Percentiles rank a stretch among this genome's conserved stretches.
Evolutionary conservation across 1,140 invertebrate species (phyloP).

Genomic region (Zaprionus tsacasi): DNA sequence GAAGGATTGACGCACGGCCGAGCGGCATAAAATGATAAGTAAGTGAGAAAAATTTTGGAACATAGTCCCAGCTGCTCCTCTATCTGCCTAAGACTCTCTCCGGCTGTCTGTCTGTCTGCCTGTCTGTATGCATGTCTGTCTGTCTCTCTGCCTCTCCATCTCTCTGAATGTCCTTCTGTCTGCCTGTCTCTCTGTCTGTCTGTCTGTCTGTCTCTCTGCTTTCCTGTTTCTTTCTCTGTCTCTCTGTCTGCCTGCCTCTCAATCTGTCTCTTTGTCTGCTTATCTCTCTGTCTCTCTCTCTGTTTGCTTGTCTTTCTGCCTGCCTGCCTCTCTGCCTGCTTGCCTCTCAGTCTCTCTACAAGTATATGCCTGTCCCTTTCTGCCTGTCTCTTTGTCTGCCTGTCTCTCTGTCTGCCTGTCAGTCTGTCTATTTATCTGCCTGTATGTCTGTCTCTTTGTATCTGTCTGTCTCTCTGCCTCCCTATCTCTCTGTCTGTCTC

Average conservation of each 20-base stretch:
- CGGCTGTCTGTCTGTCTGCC: not conserved
- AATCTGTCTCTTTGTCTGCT: not conserved
- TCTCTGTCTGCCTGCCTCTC: not conserved
- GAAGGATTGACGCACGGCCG: slow-evolving; percentile 71
- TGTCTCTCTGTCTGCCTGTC: not conserved
- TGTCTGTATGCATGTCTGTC: not conserved
- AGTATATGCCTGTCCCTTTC: too few species aligned
- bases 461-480: too few species aligned
- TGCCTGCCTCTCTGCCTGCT: too few species aligned
- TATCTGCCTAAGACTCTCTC: not conserved
- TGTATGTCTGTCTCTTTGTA: too few species aligned
- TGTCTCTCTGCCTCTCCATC: not conserved
- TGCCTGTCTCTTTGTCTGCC: too few species aligned
- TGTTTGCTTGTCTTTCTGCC: not conserved
- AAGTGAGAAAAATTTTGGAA: slow-evolving; percentile 44
- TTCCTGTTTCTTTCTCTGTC: not conserved
- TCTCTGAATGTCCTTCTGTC: not conserved
- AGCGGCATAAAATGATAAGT: slow-evolving; percentile 81
- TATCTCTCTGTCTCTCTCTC: not conserved
- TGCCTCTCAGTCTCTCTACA: too few species aligned
- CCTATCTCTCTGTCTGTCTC: too few species aligned
- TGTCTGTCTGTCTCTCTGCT: too few species aligned
- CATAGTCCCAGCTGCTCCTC: not conserved
- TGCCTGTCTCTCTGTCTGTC: not conserved
- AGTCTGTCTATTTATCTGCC: not conserved